Base-by-base conservation (phyloP, 1,140 invertebrate genomes). In the Dufourea novaeangliae region DNA sequence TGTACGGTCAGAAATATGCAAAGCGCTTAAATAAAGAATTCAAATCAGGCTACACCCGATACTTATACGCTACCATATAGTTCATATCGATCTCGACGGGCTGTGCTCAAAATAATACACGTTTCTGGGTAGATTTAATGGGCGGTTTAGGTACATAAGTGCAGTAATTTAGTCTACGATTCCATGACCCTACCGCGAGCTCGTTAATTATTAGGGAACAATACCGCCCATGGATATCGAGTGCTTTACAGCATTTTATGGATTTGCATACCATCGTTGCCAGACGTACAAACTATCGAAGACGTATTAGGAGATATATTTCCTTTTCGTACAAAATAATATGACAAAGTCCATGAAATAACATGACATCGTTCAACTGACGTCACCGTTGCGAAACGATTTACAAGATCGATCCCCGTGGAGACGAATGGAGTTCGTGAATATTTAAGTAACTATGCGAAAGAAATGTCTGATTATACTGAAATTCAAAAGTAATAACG, bases 171-270 rank as follows among this genome's bases (percentile, higher is more conserved):
- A 76, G 54, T 62, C 52, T 39, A 71, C 63, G 54, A 84, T 84
- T 50, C 69, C 54, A 67, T 29, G 72, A 37, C 56, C 72, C 54
- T 80, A 68, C 78, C 62, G 61, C 50, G n/a, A 32, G 44, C 78
- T 84, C 73, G 64, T 85, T 62, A 80, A 85, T 85, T 80, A 84
- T 80, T 84, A 66, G n/a, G 54, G 56, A 54, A 77, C 70, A 57
- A 63, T 78, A 84, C 54, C 46, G 67, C 50, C 56, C 37, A 37
- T 39, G 37, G 62, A 71, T 71, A 69, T 67, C 66, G 56, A 50
- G 22, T 27, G 52, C 69, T 79, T 74, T 64, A 41, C 63, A 69
- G 3, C 39, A 29, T 56, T 22, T 25, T 54, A 25, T 50, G 72
- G n/a, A 56, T 75, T 74, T 52, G 20, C 50, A 11, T 50, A 61